Evolutionary conservation across 2,113 vertebrate genomes (phyloP).

Genomic region (Prochilodus magdalenae): DNA sequence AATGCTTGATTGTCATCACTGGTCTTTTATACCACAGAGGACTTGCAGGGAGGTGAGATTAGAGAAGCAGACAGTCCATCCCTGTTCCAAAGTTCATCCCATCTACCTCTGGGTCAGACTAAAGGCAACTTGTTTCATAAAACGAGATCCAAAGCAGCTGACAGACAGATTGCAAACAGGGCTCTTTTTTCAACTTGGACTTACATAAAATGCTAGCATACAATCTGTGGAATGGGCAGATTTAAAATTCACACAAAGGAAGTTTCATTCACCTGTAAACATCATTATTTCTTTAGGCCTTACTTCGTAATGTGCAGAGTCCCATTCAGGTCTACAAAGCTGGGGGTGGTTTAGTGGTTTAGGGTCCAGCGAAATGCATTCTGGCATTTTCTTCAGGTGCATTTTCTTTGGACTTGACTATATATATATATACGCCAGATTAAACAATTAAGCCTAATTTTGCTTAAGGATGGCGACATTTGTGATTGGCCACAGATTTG

Average conservation of each 20-base stretch:
- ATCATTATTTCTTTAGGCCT: background rate
- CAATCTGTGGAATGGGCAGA: background rate
- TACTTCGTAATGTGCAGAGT: background rate
- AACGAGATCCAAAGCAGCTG: background rate
- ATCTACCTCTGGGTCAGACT: conserved; percentile 70
- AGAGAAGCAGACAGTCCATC: conserved; percentile 52
- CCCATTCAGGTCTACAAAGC: background rate
- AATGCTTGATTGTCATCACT: conserved; percentile 27
- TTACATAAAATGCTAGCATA: background rate
- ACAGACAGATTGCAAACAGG: background rate
- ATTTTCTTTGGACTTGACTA: background rate
- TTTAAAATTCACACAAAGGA: background rate
- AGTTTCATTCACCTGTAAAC: background rate
- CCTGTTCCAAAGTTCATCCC: conserved; percentile 75
- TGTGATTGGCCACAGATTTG: conserved; percentile 27
- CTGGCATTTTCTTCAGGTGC: background rate
- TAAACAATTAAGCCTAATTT: background rate
- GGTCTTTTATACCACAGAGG: conserved; percentile 70
- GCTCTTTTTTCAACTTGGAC: background rate
- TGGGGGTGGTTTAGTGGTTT: no score
- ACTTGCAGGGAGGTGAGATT: conserved; percentile 43
- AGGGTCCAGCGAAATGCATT: no score
- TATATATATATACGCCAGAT: background rate
- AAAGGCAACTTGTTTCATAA: conserved; percentile 72
- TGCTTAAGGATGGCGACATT: background rate